These are phyloP conservation scores for Eupithecia dodoneata DNA, from an alignment of 2,888 invertebrate genomes.

Conservation along the genomic window DNA sequence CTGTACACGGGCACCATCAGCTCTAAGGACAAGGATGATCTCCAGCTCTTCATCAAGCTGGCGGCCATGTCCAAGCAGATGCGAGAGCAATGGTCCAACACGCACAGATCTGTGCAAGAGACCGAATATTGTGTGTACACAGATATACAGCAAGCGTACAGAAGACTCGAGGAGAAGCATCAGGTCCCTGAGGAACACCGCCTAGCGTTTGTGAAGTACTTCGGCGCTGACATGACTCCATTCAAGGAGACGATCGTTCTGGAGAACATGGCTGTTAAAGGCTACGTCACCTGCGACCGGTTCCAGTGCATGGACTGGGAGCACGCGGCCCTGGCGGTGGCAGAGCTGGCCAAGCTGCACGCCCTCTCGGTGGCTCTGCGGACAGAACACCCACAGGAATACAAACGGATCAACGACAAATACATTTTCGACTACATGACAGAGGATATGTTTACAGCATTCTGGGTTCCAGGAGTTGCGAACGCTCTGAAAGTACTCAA, in stretches of 20 bases:
- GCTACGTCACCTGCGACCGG: background rate
- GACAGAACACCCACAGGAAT: constrained; percentile 54
- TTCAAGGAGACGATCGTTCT: constrained; percentile 58
- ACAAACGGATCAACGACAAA: constrained; percentile 27
- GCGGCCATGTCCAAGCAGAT: constrained; percentile 1
- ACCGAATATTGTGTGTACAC: constrained; percentile 45
- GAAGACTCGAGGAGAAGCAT: constrained; percentile 40
- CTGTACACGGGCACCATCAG: background rate
- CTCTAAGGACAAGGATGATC: constrained; percentile 24
- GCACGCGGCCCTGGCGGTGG: constrained; percentile 49
- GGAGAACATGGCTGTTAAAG: constrained; percentile 42
- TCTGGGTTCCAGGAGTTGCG: constrained; percentile 20
- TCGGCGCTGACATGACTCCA: constrained; percentile 44
- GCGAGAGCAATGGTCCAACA: constrained; percentile 1
- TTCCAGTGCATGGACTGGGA: constrained; percentile 49
- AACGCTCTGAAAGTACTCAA: constrained; percentile 14
- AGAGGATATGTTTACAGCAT: constrained; percentile 1
- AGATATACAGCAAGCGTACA: constrained; percentile 36
- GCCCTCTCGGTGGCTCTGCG: constrained; percentile 59
- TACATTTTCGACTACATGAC: constrained; percentile 5
- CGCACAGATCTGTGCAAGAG: constrained; percentile 5
- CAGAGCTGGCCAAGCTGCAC: constrained; percentile 59
- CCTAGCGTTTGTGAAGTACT: constrained; percentile 49
- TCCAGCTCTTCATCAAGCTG: background rate
- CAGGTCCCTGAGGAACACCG: constrained; percentile 46